phyloP scores from a whole-genome alignment of 2,888 invertebrate species.

The Himalopsyche anomala region DNA sequence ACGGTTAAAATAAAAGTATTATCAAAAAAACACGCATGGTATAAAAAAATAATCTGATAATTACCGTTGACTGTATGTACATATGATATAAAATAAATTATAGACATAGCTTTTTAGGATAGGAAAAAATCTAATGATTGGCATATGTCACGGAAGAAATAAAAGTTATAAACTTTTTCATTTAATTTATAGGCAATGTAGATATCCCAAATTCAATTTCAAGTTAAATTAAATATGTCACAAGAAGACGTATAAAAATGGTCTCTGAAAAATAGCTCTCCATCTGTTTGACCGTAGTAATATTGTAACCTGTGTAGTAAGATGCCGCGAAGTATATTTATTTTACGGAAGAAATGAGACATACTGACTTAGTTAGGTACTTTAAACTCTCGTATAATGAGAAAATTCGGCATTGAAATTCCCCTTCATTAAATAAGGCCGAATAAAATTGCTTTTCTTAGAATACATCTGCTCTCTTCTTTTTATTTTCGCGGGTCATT shows the following conservation, averaged over 20 bases:
- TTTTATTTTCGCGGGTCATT: constrained; percentile 31
- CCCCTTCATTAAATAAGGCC: constrained; percentile 21
- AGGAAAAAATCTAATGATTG: no score
- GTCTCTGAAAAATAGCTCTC: background rate
- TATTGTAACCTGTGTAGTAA: constrained; percentile 5
- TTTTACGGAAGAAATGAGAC: background rate
- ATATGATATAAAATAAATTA: no score
- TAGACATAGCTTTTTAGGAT: no score
- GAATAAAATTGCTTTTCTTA: constrained; percentile 26
- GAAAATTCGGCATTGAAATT: constrained; percentile 22
- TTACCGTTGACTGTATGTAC: no score
- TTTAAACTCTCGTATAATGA: constrained; percentile 2
- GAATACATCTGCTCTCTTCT: constrained; percentile 20
- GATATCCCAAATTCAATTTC: no score
- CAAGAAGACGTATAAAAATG: background rate
- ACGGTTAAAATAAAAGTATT: no score
- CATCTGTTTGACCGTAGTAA: constrained; percentile 6
- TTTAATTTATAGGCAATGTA: no score
- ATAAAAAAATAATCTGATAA: no score
- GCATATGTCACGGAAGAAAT: no score
- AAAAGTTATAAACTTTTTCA: no score
- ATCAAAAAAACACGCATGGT: no score
- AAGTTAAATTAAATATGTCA: constrained; percentile 9
- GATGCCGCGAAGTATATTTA: background rate
- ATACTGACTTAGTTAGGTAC: constrained; percentile 13